Evolutionary conservation across 92 coral and sea anemone species (phyloP).

Genomic region (Zoanthus solanderi): DNA sequence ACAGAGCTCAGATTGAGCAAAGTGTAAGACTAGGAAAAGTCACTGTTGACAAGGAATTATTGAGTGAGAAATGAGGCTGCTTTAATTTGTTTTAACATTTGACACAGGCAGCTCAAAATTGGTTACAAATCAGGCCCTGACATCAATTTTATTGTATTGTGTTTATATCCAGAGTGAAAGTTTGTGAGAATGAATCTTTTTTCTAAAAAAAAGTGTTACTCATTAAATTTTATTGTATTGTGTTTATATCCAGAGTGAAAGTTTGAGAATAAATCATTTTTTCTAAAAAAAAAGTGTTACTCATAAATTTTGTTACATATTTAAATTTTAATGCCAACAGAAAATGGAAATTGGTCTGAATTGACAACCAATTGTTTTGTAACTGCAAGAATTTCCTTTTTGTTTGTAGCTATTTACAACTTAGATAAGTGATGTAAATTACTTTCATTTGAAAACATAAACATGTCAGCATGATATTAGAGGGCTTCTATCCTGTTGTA

Average conservation of each 20-base stretch:
- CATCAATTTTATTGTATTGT: background rate
- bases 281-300: background rate
- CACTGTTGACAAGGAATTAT: slow-evolving; percentile 56
- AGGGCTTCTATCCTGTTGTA: background rate
- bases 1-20: slow-evolving; percentile 62
- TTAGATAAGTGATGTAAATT: background rate
- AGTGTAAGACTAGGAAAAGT: slow-evolving; percentile 63
- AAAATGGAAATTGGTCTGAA: background rate
- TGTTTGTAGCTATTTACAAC: slow-evolving; percentile 5
- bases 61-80: slow-evolving; percentile 1
- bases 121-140: background rate
- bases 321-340: background rate
- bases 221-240: background rate
- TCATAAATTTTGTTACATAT: background rate
- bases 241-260: background rate
- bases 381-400: background rate
- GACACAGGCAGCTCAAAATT: background rate
- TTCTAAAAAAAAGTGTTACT: background rate
- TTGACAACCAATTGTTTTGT: background rate
- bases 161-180: background rate
- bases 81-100: background rate
- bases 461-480: slow-evolving; percentile 6
- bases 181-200: background rate
- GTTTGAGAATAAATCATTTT: background rate
- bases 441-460: slow-evolving; percentile 1